These are phyloP conservation scores for Chrysocyon brachyurus DNA, from an alignment of 2,797 vertebrate species.

Conservation along the genomic window DNA sequence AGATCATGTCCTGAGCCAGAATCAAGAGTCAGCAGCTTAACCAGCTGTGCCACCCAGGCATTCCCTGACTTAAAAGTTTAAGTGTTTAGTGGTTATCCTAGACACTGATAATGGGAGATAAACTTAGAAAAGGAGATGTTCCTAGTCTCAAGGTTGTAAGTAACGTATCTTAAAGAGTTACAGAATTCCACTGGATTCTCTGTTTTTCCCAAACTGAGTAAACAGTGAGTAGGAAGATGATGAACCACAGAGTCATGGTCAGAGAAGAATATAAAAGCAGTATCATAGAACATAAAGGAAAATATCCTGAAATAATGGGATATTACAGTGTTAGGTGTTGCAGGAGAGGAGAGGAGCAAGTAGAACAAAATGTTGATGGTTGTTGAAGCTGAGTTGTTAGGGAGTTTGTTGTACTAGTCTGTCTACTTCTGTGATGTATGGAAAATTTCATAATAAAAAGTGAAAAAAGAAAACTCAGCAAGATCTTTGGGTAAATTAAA, in stretches of 20 bases:
- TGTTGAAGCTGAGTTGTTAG: background rate
- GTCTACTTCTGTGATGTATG: background rate
- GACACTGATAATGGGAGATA: background rate
- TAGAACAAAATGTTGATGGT: background rate
- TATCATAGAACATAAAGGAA: background rate
- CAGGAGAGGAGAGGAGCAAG: background rate
- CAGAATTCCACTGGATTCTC: background rate
- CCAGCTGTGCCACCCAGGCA: background rate
- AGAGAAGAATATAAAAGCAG: background rate
- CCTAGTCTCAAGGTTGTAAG: conserved; percentile 2
- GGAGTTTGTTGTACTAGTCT: background rate
- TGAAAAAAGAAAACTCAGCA: background rate
- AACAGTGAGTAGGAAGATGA: background rate
- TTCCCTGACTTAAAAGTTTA: background rate
- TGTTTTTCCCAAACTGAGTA: background rate
- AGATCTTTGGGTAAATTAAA: conserved; percentile 34
- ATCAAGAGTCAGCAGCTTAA: background rate
- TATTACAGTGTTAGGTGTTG: background rate
- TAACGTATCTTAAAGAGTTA: background rate
- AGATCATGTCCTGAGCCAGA: background rate
- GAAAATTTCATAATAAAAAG: background rate
- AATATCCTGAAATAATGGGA: background rate
- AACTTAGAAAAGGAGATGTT: conserved; percentile 32
- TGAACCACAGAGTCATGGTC: background rate
- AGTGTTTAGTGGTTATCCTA: conserved; percentile 23